These are phyloP conservation scores for Pseudomyrmex cubaensis DNA, from an alignment of 1,140 invertebrate species.

Conservation along the genomic window DNA sequence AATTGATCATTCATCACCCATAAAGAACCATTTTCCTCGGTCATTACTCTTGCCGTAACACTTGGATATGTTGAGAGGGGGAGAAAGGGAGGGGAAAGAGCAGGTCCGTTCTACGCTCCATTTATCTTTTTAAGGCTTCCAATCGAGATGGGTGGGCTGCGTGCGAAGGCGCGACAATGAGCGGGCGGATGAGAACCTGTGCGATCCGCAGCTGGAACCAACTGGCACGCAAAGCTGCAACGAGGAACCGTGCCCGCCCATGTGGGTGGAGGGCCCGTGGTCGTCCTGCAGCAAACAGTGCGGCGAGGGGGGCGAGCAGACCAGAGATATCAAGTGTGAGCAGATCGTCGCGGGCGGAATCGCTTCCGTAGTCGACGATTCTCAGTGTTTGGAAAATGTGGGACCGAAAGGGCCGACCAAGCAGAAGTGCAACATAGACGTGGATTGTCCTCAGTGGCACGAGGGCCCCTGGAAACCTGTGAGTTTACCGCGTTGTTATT, in stretches of 20 bases:
- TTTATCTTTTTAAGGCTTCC: conserved; percentile 86
- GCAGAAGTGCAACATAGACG: conserved; percentile 91
- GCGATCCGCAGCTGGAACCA: conserved; percentile 91
- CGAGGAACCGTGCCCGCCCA: conserved; percentile 91
- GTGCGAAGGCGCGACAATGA: conserved; percentile 89
- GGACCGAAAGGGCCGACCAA: conserved; percentile 90
- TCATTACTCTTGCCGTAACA: neutral
- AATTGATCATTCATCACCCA: neutral
- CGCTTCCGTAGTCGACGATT: conserved; percentile 89
- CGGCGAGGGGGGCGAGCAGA: conserved; percentile 90
- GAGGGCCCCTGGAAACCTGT: conserved; percentile 94
- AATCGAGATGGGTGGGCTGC: conserved; percentile 91
- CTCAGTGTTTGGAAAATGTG: conserved; percentile 88
- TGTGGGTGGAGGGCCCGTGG: conserved; percentile 94
- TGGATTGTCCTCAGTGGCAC: conserved; percentile 93
- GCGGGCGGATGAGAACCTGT: conserved; percentile 90
- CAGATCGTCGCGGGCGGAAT: conserved; percentile 89
- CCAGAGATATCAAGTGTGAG: conserved; percentile 91
- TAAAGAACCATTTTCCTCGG: neutral
- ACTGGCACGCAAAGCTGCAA: conserved; percentile 90
- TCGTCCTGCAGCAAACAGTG: conserved; percentile 92
- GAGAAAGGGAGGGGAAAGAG: too few relatives aligned
- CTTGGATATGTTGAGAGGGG: neutral
- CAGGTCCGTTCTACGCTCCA: neutral
- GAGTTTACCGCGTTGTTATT: conserved; percentile 76